Evolutionary conservation across 2,113 vertebrate genomes (phyloP).

Genomic region (Hirundichthys speculiger): DNA sequence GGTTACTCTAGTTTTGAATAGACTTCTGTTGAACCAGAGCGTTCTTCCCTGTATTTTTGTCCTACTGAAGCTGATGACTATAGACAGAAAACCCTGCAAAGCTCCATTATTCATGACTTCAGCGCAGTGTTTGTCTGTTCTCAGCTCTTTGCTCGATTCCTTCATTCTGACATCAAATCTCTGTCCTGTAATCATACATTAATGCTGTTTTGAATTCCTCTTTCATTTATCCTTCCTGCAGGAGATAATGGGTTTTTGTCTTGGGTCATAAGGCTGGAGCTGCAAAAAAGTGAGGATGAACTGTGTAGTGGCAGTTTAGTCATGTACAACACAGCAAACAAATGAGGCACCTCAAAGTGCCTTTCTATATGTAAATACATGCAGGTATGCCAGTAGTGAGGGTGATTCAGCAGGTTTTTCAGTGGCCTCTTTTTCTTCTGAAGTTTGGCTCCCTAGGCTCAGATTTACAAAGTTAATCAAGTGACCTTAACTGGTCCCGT

Average conservation of each 20-base stretch:
- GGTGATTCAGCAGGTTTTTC: slow-evolving; percentile 13
- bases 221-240: slow-evolving; percentile 23
- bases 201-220: slow-evolving; percentile 26
- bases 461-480: background rate
- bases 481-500: slow-evolving; percentile 10
- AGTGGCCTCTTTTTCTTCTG: background rate
- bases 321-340: slow-evolving; percentile 32
- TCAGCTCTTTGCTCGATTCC: background rate
- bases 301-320: slow-evolving; percentile 21
- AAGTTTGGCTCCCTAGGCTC: background rate
- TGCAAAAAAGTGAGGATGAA: slow-evolving; percentile 16
- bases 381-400: slow-evolving; percentile 13
- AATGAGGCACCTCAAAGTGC: slow-evolving; percentile 30
- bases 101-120: slow-evolving; percentile 29
- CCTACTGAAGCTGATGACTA: slow-evolving; percentile 12
- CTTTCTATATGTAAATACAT: slow-evolving; percentile 62
- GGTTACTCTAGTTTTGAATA: background rate
- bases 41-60: slow-evolving; percentile 3
- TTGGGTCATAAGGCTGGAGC: slow-evolving; percentile 41
- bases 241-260: slow-evolving; percentile 59
- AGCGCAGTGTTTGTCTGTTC: slow-evolving; percentile 2
- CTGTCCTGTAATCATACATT: slow-evolving; percentile 27
- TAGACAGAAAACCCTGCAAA: background rate
- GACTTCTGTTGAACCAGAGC: background rate
- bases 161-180: slow-evolving; percentile 18